Percentiles rank a stretch among this genome's conserved stretches.
These are phyloP conservation scores for Eupithecia subumbrata DNA, from an alignment of 2,888 invertebrate species.

Conservation along the genomic window DNA sequence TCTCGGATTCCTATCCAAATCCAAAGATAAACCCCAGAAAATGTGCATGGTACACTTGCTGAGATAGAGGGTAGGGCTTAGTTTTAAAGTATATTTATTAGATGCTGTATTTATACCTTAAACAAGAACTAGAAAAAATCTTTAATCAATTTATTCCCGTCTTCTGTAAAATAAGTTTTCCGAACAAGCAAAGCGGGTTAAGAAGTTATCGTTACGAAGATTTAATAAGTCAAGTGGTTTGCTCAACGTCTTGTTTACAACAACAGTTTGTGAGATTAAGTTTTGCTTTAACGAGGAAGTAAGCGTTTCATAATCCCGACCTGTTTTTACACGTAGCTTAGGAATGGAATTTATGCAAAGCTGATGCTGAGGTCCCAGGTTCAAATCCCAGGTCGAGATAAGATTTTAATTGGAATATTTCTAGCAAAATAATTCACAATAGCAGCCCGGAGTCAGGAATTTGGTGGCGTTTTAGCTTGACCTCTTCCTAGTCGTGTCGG, in stretches of 20 bases:
- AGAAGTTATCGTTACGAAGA: constrained; percentile 15
- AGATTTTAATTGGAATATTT: not conserved
- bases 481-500: not conserved
- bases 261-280: not conserved
- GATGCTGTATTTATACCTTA: not conserved
- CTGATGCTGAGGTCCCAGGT: not conserved
- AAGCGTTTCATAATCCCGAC: not conserved
- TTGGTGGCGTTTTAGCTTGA: too few species aligned
- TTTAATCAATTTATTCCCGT: not conserved
- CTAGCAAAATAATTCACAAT: not conserved
- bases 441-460: too few species aligned
- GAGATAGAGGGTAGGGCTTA: not conserved
- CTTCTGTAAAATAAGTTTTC: not conserved
- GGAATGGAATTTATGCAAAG: not conserved
- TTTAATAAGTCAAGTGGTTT: constrained; percentile 7
- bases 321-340: not conserved
- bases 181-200: constrained; percentile 4
- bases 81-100: not conserved
- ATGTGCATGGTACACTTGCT: not conserved
- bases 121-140: not conserved
- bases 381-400: not conserved
- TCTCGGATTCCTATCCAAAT: not conserved
- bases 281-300: not conserved
- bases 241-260: constrained; percentile 12
- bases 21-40: not conserved